These are phyloP conservation scores for Sapayoa aenigma DNA, from an alignment of 2,113 vertebrate genomes.

Conservation along the genomic window DNA sequence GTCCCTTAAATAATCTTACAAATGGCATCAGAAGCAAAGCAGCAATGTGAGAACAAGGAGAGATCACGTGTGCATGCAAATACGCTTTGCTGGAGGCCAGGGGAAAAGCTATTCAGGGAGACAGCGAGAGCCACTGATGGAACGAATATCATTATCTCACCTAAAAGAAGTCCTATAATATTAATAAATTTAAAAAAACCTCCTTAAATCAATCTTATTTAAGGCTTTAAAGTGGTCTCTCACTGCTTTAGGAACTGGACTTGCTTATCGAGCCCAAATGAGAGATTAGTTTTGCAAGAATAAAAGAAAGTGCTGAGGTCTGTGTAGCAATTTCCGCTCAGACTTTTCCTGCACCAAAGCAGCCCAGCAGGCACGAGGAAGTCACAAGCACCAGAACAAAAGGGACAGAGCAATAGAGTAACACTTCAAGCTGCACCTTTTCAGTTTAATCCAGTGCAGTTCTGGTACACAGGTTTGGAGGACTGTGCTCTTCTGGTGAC, in stretches of 20 bases:
- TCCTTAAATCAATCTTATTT: constrained; percentile 53
- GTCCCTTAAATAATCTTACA: neutral
- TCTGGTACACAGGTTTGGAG: neutral
- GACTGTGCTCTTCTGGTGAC: neutral
- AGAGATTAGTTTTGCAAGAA: neutral
- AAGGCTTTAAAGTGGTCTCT: constrained; percentile 26
- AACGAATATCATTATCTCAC: neutral
- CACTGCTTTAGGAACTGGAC: neutral
- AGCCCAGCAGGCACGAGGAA: neutral
- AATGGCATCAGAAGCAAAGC: neutral
- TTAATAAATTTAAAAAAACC: neutral
- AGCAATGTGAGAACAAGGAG: neutral
- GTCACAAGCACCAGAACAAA: neutral
- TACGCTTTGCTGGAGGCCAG: neutral
- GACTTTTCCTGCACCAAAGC: neutral
- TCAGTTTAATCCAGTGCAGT: neutral
- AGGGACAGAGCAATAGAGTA: neutral
- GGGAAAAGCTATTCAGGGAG: neutral
- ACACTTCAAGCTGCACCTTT: neutral
- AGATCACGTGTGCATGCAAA: neutral
- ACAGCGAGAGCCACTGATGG: neutral
- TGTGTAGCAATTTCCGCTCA: neutral
- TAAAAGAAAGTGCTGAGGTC: neutral
- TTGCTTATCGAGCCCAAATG: constrained; percentile 12
- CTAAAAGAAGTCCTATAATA: neutral